Evolutionary conservation across 2,888 invertebrate genomes (phyloP).

Genomic region (Anthrax anthrax): DNA sequence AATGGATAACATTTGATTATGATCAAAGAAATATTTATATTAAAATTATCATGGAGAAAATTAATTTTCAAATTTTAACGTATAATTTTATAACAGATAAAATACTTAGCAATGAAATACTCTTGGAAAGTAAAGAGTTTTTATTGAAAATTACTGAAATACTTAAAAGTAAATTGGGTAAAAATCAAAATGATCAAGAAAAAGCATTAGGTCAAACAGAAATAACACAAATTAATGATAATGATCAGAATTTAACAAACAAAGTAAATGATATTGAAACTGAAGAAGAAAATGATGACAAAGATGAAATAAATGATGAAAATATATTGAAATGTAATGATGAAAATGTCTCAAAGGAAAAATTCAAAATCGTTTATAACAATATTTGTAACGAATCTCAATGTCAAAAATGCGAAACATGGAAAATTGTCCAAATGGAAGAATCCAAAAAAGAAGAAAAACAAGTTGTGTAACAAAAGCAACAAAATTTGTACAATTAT

Average conservation of each 20-base stretch:
- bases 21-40: background rate
- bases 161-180: background rate
- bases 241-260: background rate
- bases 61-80: background rate
- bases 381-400: background rate
- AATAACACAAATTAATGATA: background rate
- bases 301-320: background rate
- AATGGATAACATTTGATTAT: background rate
- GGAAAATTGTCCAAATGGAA: no score
- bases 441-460: no score
- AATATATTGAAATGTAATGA: no score
- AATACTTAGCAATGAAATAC: background rate
- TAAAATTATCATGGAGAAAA: background rate
- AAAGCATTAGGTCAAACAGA: background rate
- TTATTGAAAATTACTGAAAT: background rate
- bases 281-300: background rate
- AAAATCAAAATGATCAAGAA: background rate
- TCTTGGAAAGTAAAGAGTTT: background rate
- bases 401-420: background rate
- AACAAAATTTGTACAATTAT: no score
- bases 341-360: background rate
- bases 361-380: background rate
- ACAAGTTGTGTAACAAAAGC: no score
- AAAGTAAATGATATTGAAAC: background rate
- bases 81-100: background rate